Evolutionary conservation across 2,888 invertebrate genomes (phyloP), one percentile per base, ranked within the genome.

Genomic region (Hemicrepidius hirtus): DNA sequence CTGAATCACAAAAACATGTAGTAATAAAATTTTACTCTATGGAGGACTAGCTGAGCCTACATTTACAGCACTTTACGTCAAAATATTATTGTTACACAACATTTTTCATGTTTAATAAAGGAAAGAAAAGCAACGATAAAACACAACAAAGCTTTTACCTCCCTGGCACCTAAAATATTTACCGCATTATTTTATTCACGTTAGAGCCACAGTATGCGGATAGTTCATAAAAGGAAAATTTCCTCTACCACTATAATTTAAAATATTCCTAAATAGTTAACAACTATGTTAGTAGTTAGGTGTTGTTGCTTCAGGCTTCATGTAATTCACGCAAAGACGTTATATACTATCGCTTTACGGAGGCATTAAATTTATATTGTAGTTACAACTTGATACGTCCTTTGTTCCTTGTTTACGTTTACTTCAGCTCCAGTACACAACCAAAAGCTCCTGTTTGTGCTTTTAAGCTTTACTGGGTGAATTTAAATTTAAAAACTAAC

Each of bases 361-460:
- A 21, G 24, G 64, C 32, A 49, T 41, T 64, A 71, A 62, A 71
- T 60, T 66, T 71, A 71, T 65, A 40, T 53, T 65, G 44, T 62
- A 53, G 60, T 71, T 66, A 66, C 40, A 62, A 66, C 18, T 20
- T 49, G 35, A 60, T 35, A 49, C 41, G 20, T 59, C 57, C 60
- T 71, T 71, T 71, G 71, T 71, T 53, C 18, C 40, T 41, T 71
- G 71, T 71, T 71, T 62, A 66, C 71, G 62, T 59, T 50, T 66
- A 66, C 60, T 71, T 53, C 10, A 60, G 50, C 41, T 18, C 46
- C 59, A 66, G 35, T 32, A 63, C 10, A 28, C 32, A 16, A 35
- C 35, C 49, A 41, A 60, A 62, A 13, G 10, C 62, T 62, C 49
- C 35, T 46, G 16, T 16, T 55, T 18, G n/a, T 35, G 35, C 0